phyloP scores from a whole-genome alignment of 2,888 invertebrate genomes.

The Oxycera nigricornis region DNA sequence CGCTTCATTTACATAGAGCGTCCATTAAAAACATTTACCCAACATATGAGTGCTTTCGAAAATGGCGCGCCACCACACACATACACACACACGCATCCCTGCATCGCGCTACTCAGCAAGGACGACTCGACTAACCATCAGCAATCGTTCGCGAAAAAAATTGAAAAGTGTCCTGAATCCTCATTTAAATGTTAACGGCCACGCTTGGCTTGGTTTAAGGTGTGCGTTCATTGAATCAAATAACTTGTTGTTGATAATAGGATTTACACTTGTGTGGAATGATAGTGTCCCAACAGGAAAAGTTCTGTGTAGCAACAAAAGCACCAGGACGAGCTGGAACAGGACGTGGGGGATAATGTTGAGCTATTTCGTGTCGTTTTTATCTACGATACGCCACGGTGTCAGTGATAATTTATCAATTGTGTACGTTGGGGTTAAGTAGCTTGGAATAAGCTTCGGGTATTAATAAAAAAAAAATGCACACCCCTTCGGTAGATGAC shows the following conservation, averaged over 20 bases:
- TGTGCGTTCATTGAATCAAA: conserved; percentile 3
- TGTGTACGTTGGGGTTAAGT: not conserved
- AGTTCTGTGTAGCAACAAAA: not conserved
- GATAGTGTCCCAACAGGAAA: not conserved
- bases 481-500: no score
- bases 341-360: not conserved
- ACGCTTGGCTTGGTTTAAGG: not conserved
- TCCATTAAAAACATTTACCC: conserved; percentile 22
- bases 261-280: not conserved
- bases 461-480: not conserved
- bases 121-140: not conserved
- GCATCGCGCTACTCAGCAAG: not conserved
- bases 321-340: not conserved
- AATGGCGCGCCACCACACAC: not conserved
- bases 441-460: not conserved
- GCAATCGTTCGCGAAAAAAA: not conserved
- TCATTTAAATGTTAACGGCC: conserved; percentile 20
- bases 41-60: not conserved
- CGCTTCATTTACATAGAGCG: not conserved
- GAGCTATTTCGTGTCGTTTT: not conserved
- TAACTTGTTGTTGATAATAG: conserved; percentile 2
- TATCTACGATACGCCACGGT: not conserved
- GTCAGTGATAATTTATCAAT: conserved; percentile 14
- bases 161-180: conserved; percentile 13
- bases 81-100: not conserved